Evolutionary conservation across 2,113 vertebrate species (phyloP), one percentile per base, ranked within the genome.

Genomic region (Psilopsiagon aymara): DNA sequence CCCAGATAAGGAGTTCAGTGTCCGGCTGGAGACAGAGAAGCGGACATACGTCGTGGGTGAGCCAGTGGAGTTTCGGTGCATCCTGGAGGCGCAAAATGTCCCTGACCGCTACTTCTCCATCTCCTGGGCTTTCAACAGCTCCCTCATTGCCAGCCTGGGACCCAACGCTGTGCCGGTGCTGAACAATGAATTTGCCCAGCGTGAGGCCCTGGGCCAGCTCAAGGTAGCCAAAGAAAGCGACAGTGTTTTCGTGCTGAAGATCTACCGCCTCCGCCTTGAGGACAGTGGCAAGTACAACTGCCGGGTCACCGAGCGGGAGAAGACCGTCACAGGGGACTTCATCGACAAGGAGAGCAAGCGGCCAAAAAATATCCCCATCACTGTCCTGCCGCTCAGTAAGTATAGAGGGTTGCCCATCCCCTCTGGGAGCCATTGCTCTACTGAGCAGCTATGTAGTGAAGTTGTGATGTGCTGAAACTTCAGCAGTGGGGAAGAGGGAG

Each of bases 101-200:
- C 98, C 98, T 0, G 99, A 99, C 94, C 99, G 99, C 28, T 99
- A 99, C 98, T 99, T 99, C 90, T 99, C 99, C 41, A 98, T 99
- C 97, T 99, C 99, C 94, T 99, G 99, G 99, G 99, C 99, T 95
- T 99, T 99, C 98, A 99, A 99, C 98, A 99, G 99, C 98, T 99
- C 99, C 41, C 98, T 99, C 63, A 98, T 99, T 23, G 99, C 99
- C 97, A 99, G 98, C 97, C 98, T 99, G 97, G 99, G 99, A 63
- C 99, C 99, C 52, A 98, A 98, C 1, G 99, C 99, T 2, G 99
- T 99, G 97, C 99, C 99, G 0, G 87, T 98, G 88, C 98, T 99
- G 97, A 99, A 99, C 95, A 97, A 98, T 0, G 99, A 99, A 39
- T 99, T 99, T 11, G 82, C 98, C 37, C 98, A 98, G 66, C 98